A percentile compares a stretch with the other conserved stretches of the same genome.
Conservation (phyloP, 2,113 vertebrate genomes). For the Alectura lathami region DNA sequence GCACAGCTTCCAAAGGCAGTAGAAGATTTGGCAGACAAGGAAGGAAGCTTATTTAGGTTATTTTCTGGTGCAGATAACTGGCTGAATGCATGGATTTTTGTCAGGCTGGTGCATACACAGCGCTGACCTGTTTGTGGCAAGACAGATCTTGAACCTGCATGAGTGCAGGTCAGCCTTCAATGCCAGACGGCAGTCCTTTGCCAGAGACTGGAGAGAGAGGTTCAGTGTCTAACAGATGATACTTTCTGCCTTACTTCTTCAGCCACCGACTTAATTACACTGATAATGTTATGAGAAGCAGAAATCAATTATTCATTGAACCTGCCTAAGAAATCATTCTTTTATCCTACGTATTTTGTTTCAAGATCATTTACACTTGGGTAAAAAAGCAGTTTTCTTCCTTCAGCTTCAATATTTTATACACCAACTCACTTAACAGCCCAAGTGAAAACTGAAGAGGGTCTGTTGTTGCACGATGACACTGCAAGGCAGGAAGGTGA, state of each 20-base stretch:
- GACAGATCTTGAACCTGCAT: not conserved
- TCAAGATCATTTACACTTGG: conserved; percentile 60
- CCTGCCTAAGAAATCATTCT: conserved; percentile 2
- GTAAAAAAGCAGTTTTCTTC: conserved; percentile 34
- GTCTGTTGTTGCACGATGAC: not conserved
- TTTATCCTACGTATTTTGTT: conserved; percentile 50
- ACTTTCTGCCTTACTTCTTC: conserved; percentile 31
- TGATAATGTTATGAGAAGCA: conserved; percentile 31
- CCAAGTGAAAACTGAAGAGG: not conserved
- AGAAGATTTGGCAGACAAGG: not conserved
- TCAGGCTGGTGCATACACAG: not conserved
- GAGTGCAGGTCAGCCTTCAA: not conserved
- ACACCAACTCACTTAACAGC: conserved; percentile 9
- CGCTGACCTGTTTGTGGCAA: not conserved
- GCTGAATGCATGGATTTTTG: not conserved
- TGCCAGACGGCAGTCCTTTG: conserved; percentile 33
- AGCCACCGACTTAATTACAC: conserved; percentile 58
- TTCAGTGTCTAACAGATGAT: conserved; percentile 57
- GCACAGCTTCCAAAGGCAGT: not conserved
- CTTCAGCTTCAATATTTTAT: conserved; percentile 36
- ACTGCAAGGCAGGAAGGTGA: not conserved
- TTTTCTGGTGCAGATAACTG: not conserved
- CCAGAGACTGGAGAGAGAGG: conserved; percentile 7
- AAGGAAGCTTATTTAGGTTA: not conserved
- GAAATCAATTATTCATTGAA: conserved; percentile 61